Percentiles rank a stretch among this genome's conserved stretches.
Conservation (phyloP, 2,888 invertebrate genomes). For the Dryobota labecula region DNA sequence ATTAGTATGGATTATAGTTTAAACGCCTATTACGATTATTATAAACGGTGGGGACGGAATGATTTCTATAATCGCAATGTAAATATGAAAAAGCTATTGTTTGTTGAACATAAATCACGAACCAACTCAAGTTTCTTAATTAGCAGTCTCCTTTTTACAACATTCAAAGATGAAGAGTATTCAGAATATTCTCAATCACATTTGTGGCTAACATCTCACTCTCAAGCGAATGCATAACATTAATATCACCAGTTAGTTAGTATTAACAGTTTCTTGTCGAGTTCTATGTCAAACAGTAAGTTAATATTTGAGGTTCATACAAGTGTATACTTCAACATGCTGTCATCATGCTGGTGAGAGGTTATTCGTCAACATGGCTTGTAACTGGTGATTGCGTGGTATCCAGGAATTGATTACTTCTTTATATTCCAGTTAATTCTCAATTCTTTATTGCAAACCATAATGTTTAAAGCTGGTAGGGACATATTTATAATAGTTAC, state of each 20-base stretch:
- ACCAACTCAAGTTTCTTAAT: background rate
- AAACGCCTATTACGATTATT: background rate
- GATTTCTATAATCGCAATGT: background rate
- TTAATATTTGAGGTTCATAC: slow-evolving; percentile 13
- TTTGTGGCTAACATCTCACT: too few species aligned
- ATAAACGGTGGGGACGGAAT: background rate
- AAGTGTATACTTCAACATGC: background rate
- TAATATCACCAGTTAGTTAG: background rate
- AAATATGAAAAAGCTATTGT: background rate
- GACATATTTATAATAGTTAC: too few species aligned
- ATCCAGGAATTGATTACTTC: slow-evolving; percentile 38
- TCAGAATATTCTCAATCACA: too few species aligned
- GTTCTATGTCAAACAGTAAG: background rate
- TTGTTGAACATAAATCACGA: background rate
- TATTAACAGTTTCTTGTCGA: background rate
- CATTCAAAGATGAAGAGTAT: background rate
- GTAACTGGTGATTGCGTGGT: slow-evolving; percentile 40
- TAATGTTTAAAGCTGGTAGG: too few species aligned
- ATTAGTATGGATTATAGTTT: too few species aligned
- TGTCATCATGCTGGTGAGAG: background rate
- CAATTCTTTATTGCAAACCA: too few species aligned
- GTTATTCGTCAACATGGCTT: slow-evolving; percentile 36
- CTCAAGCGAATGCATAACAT: background rate
- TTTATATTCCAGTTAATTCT: slow-evolving; percentile 46
- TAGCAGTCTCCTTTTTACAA: background rate